Base-by-base conservation (phyloP, 2,797 vertebrate species). In the Phylloscopus collybita region DNA sequence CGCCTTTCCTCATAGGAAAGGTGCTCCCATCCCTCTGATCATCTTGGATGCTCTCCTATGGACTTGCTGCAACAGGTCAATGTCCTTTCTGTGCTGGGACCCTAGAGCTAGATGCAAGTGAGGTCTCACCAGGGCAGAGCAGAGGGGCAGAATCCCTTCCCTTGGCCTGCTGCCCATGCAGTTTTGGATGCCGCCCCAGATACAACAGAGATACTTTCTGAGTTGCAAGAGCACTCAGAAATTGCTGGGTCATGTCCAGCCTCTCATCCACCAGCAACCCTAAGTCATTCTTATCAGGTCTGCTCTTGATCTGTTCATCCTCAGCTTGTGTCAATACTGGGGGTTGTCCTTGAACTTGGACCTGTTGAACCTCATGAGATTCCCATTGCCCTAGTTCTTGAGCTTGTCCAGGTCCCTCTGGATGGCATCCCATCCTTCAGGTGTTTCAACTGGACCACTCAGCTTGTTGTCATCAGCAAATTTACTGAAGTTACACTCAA, bases 121-220 rank as follows among this genome's bases (percentile, higher is more conserved):
- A 23, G 7, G 50, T 64, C 30, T n/a, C 30, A 74, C 2, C 26
- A 36, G 26, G 50, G 34, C 11, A 49, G 64, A 69, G 16, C 5
- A 51, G 44, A 83, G 44, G 23, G 18, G 6, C 32, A 70, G 50
- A 50, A 57, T 64, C 29, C 21, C 20, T 20, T 76, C n/a, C 29
- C 10, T 50, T 3, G 1, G 3, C 16, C 22, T 26, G 27, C 32
- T 64, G 64, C 16, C 11, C 6, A 13, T 0, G 0, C 10, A 8
- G 50, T 20, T 70, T 12, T 57, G 25, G 18, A 50, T n/a, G 32
- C 6, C 15, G 18, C 11, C 54, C 13, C 0, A 5, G 25, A 29
- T 2, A 57, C 4, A 7, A 0, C 2, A 62, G 64, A 8, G n/a
- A 36, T 26, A 36, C 36, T n/a, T 50, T 64, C 50, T 50, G 32